Conservation (phyloP, 2,113 vertebrate species). For the Podarcis muralis region DNA sequence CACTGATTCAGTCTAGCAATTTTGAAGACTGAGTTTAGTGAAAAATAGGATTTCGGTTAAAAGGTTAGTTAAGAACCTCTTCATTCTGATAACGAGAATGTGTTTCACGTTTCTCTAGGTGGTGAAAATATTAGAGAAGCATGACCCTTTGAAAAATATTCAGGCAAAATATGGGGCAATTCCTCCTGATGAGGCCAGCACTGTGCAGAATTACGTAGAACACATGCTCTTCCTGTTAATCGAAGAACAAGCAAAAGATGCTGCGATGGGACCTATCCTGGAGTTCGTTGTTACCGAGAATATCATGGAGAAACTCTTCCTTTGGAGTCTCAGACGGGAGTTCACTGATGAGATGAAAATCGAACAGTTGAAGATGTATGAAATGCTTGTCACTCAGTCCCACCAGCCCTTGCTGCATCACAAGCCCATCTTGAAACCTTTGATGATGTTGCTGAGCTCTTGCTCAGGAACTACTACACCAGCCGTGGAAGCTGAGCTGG, state of each 20-base stretch:
- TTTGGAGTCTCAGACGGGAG: slow-evolving; percentile 93
- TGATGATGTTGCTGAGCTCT: slow-evolving; percentile 96
- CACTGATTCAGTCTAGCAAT: neutral
- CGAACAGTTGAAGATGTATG: slow-evolving; percentile 96
- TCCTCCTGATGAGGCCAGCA: slow-evolving; percentile 90
- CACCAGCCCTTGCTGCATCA: slow-evolving; percentile 94
- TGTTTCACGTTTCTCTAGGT: slow-evolving; percentile 80
- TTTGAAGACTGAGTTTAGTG: neutral
- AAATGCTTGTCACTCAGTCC: slow-evolving; percentile 92
- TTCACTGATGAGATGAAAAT: slow-evolving; percentile 96
- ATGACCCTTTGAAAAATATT: slow-evolving; percentile 88
- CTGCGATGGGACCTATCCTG: slow-evolving; percentile 96
- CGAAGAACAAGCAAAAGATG: slow-evolving; percentile 88
- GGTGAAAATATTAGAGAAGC: slow-evolving; percentile 95
- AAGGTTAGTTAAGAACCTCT: neutral
- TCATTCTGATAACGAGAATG: neutral
- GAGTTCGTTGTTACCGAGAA: slow-evolving; percentile 98
- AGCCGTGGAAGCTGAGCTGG: slow-evolving; percentile 87
- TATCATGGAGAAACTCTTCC: slow-evolving; percentile 98
- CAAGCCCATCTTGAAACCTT: slow-evolving; percentile 92
- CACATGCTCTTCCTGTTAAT: slow-evolving; percentile 96
- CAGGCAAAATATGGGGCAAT: slow-evolving; percentile 82
- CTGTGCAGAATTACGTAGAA: slow-evolving; percentile 98
- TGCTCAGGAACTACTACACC: slow-evolving; percentile 84
- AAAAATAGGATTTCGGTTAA: neutral